Evolutionary conservation across 2,888 invertebrate species (phyloP).

Genomic region (Morpho helenor): DNA sequence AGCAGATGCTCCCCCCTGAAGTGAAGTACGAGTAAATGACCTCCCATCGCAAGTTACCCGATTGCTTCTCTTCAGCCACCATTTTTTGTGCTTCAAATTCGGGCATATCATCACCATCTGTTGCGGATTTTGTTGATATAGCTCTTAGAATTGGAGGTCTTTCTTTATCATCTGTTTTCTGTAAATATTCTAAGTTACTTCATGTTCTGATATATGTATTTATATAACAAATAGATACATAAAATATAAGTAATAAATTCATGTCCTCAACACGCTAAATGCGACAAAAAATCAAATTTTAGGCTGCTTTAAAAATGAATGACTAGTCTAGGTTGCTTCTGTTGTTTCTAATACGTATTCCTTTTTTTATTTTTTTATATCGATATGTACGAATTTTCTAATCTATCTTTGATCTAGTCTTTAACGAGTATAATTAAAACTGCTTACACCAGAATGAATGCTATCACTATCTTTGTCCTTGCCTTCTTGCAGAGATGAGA

Average conservation of each 20-base stretch:
- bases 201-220: too few species aligned
- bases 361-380: too few species aligned
- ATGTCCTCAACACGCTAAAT: too few species aligned
- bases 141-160: slow-evolving; percentile 33
- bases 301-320: too few species aligned
- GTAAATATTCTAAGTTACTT: neutral
- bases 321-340: too few species aligned
- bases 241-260: too few species aligned
- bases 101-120: slow-evolving; percentile 44
- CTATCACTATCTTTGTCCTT: slow-evolving; percentile 61
- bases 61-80: slow-evolving; percentile 57
- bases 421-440: neutral
- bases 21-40: slow-evolving; percentile 59
- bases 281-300: too few species aligned
- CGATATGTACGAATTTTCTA: too few species aligned
- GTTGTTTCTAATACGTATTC: too few species aligned
- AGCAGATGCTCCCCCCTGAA: slow-evolving; percentile 53
- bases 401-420: too few species aligned
- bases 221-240: too few species aligned
- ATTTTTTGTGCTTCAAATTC: slow-evolving; percentile 63
- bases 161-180: slow-evolving; percentile 44
- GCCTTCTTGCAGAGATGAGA: slow-evolving; percentile 61
- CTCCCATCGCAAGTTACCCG: slow-evolving; percentile 61
- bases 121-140: slow-evolving; percentile 37
- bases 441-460: slow-evolving; percentile 47